Conservation (phyloP, 1,140 invertebrate species). For the Sipha flava region DNA sequence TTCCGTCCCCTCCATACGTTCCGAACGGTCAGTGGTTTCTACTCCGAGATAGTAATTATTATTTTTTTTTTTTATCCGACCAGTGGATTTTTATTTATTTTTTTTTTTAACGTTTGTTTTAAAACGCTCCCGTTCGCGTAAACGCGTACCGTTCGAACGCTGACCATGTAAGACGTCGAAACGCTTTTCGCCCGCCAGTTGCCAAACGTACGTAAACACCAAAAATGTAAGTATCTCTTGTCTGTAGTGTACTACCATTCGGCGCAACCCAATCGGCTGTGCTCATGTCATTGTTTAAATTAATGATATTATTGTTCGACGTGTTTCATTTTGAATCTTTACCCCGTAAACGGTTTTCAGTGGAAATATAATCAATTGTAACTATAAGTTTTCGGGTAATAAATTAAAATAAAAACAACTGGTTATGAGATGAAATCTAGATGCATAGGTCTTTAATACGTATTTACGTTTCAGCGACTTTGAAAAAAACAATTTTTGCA, state of each 20-base stretch:
- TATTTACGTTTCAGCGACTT: slow-evolving; percentile 13
- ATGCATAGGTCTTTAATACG: no score
- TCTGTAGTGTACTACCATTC: no score
- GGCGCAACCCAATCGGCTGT: no score
- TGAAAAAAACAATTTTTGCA: background rate
- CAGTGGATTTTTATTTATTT: no score
- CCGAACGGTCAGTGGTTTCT: background rate
- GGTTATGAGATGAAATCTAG: no score
- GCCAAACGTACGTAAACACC: background rate
- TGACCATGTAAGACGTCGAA: background rate
- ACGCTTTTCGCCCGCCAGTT: background rate
- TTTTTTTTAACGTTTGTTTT: background rate
- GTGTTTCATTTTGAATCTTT: no score
- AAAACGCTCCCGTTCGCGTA: background rate
- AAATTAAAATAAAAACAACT: no score
- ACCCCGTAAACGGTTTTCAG: no score
- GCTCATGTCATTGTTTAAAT: no score
- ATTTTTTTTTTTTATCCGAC: background rate
- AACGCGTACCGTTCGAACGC: background rate
- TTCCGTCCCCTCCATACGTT: background rate
- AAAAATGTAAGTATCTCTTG: slow-evolving; percentile 15
- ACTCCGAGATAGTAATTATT: background rate
- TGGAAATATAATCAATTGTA: no score
- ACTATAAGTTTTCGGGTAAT: no score
- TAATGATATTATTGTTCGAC: no score